Evolutionary conservation across 2,888 invertebrate genomes (phyloP), one percentile per base, ranked within the genome.

Genomic region (Anorthoa munda): DNA sequence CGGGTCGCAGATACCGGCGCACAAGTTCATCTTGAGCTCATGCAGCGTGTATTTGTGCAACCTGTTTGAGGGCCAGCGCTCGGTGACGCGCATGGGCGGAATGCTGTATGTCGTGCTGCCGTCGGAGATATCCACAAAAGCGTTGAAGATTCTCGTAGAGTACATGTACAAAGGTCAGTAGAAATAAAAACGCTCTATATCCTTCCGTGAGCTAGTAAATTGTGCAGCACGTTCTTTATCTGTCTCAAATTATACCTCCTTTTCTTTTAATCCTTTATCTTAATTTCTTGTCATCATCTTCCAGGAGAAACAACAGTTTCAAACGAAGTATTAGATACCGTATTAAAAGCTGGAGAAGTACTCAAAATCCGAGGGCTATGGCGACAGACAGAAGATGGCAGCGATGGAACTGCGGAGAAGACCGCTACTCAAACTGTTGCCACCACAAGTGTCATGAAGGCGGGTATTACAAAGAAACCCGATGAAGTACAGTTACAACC

Each of bases 11-110:
- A 97, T 98, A 83, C 97, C 98, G 82, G 98, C 98, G 21, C 98
- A 98, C 96, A 98, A 98, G 91, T 98, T 98, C 90, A 98, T 98
- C 76, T 94, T 98, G 80, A 98, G 98, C 83, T 98, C 98, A 39
- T 98, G 98, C 95, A 98, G 98, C 86, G 95, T 96, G 21, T 96
- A 96, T 79, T 83, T 96, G 79, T 91, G 94, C 90, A 90, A 86
- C 64, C 87, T 96, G 72, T 96, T 96, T 92, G 96, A 96, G 70
- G 95, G 95, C 23, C 96, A 96, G 87, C 91, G 96, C 39, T 91
- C 95, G 11, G 93, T 95, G 75, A 94, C 93, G 39, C 91, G 96
- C 2, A 94, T 95, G 94, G 96, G 95, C 50, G 97, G 97, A 66
- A 95, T 97, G 88, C 92, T 97, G 13, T 97, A 98, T 84, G 97